Base-by-base conservation (phyloP, 2,797 vertebrate genomes). In the Malacoraja senta region DNA sequence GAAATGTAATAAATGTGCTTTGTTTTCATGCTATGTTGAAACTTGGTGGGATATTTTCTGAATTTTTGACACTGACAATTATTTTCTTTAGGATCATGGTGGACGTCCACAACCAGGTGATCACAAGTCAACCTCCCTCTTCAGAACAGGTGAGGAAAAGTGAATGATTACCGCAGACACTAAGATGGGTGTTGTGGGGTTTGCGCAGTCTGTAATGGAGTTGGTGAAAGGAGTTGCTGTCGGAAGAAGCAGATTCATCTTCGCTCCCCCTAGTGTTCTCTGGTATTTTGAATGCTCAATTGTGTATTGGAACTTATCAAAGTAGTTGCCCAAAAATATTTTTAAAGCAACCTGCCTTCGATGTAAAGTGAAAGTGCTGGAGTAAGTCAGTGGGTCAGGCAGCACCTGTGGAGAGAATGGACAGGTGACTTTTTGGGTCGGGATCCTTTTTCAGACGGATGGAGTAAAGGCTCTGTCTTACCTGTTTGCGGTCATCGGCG, bases 71-170 rank as follows among this genome's bases (percentile, higher is more conserved):
- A 1, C 94, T 72, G 93, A 93, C 93, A 44, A 8, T 76, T 72
- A 94, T 94, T 95, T 95, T 93, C 95, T 96, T 94, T 93, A 99
- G 95, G 98, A 99, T 95, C 98, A 96, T 94, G 98, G 98, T 53
- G 98, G 98, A 71, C 98, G 98, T 63, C 97, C 99, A 91, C 97
- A 99, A 95, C 99, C 99, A 94, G 98, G 98, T 94, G 98, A 99
- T 95, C 98, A 99, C 96, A 98, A 97, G 95, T 98, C 98, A 74
- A 99, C 98, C 9, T 99, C 98, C 93, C 98, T 98, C 95, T 96
- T 99, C 95, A 97, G 98, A 94, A 98, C 97, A 95, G 98, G 98
- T 99, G 96, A 98, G 97, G 65, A 74, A 79, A 53, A 74, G 19
- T 76, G 32, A 74, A 15, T 53, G 15, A 15, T 15, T 91, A 38